Base-by-base conservation (phyloP, 2,113 vertebrate species). In the Albula glossodonta region DNA sequence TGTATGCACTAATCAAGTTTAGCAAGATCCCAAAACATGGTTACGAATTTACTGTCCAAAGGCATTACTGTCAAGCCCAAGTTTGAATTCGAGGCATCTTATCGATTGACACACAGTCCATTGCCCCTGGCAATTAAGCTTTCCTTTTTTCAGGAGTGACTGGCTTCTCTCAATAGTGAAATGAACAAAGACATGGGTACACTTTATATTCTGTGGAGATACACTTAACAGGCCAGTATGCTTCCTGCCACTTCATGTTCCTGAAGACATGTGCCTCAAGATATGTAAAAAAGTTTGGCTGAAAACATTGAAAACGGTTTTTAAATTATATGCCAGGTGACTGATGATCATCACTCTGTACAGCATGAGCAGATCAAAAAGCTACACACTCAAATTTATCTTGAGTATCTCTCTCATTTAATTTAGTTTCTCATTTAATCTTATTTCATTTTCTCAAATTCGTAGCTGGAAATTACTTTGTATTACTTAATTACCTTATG, bases 51-150 rank as follows among this genome's bases (percentile, higher is more conserved):
- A 79, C 52, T 60, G 77, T 80, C 77, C 41, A 31, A 49, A 41
- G 52, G 60, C 31, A 60, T 85, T 50, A 85, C 41, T 48, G 31
- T 79, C 84, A 85, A 85, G 22, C 31, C 77, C 52, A 74, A 31
- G n/a, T 17, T 63, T 80, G 78, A 78, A 56, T 41, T 56, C 51
- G 15, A 56, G 70, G 25, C 17, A 8, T 78, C 51, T 41, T 57
- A 48, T 50, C 10, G 41, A 15, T 80, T 15, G 78, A 49, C 25
- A 41, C 15, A 8, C 74, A 17, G 31, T 56, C 52, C 49, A 6
- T 10, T 80, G 50, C 53, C 84, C 51, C 52, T 25, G 70, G 11
- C 25, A 74, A 17, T 56, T 51, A 41, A 57, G 52, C 19, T 70
- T 48, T 2, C 31, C 13, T 4, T 81, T 84, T 84, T 56, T 22